Conservation (phyloP, 2,797 vertebrate genomes). For the Phalloptychus januarius region DNA sequence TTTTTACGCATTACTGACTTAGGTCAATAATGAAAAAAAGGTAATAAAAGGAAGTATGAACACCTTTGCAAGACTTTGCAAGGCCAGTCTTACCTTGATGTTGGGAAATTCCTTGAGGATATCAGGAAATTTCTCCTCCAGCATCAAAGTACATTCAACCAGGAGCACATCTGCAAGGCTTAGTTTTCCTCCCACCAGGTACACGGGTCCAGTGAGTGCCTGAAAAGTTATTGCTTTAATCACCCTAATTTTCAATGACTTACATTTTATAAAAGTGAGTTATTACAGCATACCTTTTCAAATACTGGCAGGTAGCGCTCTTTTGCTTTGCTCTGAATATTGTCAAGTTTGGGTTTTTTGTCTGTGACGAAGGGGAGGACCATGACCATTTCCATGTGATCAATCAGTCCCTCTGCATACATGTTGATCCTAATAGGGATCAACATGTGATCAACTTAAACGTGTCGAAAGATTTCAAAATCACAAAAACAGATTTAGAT, state of each 20-base stretch:
- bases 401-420: constrained; percentile 85
- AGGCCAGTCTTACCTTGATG: constrained; percentile 47
- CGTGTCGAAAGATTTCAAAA: not conserved
- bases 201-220: constrained; percentile 79
- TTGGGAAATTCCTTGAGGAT: constrained; percentile 79
- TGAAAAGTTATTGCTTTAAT: constrained; percentile 52
- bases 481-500: not conserved
- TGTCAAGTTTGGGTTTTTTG: constrained; percentile 67
- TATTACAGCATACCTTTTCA: constrained; percentile 87
- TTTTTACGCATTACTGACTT: not conserved
- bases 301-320: constrained; percentile 86
- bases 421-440: constrained; percentile 86
- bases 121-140: constrained; percentile 83
- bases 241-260: not conserved
- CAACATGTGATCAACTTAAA: too few species aligned
- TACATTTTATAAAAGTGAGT: not conserved
- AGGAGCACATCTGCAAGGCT: constrained; percentile 88
- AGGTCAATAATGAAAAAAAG: not conserved
- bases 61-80: not conserved
- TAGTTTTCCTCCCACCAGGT: constrained; percentile 86
- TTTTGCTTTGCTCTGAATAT: constrained; percentile 80
- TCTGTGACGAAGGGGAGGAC: constrained; percentile 65
- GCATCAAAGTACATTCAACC: constrained; percentile 84
- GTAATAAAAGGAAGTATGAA: not conserved
- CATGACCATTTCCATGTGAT: constrained; percentile 85